Base-by-base conservation (phyloP, 2,113 vertebrate genomes). In the Chloropsis hardwickii region DNA sequence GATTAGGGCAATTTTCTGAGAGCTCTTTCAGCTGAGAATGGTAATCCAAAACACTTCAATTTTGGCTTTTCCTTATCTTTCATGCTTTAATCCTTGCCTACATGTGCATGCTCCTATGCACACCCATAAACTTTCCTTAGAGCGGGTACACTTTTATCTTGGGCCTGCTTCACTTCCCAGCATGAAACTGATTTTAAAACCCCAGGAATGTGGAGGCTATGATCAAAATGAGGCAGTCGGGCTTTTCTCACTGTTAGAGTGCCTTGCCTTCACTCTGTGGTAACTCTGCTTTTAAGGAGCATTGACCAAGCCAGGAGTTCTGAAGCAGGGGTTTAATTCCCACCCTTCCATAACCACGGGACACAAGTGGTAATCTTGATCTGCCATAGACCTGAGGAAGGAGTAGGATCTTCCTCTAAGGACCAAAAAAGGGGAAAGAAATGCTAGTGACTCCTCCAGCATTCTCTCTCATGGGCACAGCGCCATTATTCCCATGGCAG, bases 101-200 rank as follows among this genome's bases (percentile, higher is more conserved):
- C 28, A 65, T 22, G 13, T 2, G 0, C 9, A 2, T 0, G 0
- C 31, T 86, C 31, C 53, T 66, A 31, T n/a, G 28, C 31, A 14
- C 20, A 40, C 8, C 48, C 47, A 70, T 67, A 91, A 91, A 91
- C 17, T 48, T 87, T 29, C 48, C 54, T 86, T 17, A 91, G 81
- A 89, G 14, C 91, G 65, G 37, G 76, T 3, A 1, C 0, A 0
- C 28, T 94, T 96, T 84, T 81, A 50, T 87, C 69, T 87, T 67
- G 40, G 44, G 29, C 45, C 51, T 78, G 86, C 84, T 94, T 91
- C 51, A 24, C 72, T 92, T 88, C 64, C 22, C 65, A 84, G 56
- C 40, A 47, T 71, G 80, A 89, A 94, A 81, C 13, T 51, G 61
- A 64, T 83, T 87, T 5, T 10, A 70, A 70, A 70, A 72, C 2